Conservation (phyloP, 2,888 invertebrate species). For the Melikaiella ostensackeni region DNA sequence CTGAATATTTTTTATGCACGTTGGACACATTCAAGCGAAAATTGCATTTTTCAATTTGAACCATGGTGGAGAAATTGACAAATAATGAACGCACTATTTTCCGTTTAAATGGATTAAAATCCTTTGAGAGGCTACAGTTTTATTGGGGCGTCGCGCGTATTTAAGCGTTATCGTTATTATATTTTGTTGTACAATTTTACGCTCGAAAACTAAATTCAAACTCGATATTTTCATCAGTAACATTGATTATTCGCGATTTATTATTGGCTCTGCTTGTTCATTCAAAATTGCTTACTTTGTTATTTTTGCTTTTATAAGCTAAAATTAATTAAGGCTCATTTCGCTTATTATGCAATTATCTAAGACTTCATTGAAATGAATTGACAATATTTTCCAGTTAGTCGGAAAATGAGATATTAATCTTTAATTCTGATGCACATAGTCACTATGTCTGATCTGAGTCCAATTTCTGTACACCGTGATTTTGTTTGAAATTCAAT, state of each 20-base stretch:
- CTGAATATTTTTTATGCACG: neutral
- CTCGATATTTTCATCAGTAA: neutral
- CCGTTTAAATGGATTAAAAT: conserved; percentile 26
- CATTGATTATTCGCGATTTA: neutral
- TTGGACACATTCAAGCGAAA: neutral
- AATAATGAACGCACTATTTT: conserved; percentile 11
- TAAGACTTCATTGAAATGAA: no score
- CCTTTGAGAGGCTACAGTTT: conserved; percentile 20
- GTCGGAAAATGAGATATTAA: no score
- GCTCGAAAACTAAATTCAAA: conserved; percentile 7
- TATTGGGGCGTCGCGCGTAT: conserved; percentile 1
- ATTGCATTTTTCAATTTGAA: conserved; percentile 26
- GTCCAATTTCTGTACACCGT: no score
- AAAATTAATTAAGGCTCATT: neutral
- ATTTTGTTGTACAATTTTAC: conserved; percentile 16
- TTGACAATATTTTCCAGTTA: no score
- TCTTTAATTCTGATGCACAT: no score
- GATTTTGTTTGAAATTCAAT: no score
- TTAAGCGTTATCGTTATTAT: conserved; percentile 20
- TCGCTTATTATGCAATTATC: neutral
- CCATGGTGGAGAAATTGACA: neutral
- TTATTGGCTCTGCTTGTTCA: neutral
- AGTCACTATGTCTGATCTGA: no score
- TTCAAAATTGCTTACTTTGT: neutral
- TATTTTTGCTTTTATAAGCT: neutral